Evolutionary conservation across 2,888 invertebrate genomes (phyloP), one percentile per base, ranked within the genome.

Genomic region (Dolichopus griseipennis): DNA sequence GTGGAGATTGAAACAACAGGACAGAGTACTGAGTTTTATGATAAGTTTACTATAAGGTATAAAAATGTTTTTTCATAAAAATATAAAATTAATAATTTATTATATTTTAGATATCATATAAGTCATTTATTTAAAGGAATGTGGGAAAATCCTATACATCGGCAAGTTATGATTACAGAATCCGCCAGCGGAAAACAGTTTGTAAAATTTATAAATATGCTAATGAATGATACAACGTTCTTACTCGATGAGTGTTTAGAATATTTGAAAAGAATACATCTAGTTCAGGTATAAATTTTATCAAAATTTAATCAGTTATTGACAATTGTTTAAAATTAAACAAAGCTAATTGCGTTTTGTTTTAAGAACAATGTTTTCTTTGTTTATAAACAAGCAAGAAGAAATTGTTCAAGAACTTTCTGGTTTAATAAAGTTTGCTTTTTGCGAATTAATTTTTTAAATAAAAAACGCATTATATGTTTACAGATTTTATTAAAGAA

Each of bases 181-280:
- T 97, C 97, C 20, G 90, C 91, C 70, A 90, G 88, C 69, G 94
- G 94, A 33, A 92, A 90, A 72, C 94, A 95, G 81, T 97, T 97
- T 82, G 95, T 97, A 9, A 93, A 95, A 75, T 97, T 97, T 79
- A 89, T 97, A 73, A 97, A 97, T 81, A 82, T 97, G 96, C 82
- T 97, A 73, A 97, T 97, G 94, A 97, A 97, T 78, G 97, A 97
- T 81, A 97, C 96, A 27, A 97, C 97, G 67, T 97, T 96, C 83
- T 85, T 97, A 69, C 84, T 97, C 72, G 99, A 99, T 79, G 99
- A 99, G 81, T 96, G 96, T 78, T 82, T 96, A 67, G 92, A 96
- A 83, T 93, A 94, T 75, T 84, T 98, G 72, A 93, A 92, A 78
- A 87, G 91, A 68, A 92, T 92, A 75, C 91, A 92, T 82, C 90